Evolutionary conservation across 2,113 vertebrate species (phyloP).

Genomic region (Zootoca vivipara): DNA sequence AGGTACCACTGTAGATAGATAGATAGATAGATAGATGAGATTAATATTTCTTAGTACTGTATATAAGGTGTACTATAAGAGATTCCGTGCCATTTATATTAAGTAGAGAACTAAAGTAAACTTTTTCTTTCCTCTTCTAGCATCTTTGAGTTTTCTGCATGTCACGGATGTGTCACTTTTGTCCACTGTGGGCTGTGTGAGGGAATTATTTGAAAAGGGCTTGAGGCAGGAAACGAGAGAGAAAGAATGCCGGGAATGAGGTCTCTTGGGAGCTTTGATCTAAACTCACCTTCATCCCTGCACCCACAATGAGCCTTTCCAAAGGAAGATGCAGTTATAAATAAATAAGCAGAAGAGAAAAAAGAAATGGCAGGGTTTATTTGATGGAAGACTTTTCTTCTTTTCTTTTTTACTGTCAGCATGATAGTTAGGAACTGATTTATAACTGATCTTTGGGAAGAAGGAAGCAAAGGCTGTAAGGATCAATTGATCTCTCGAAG

Average conservation of each 20-base stretch:
- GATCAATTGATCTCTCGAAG: neutral
- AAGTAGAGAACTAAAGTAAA: neutral
- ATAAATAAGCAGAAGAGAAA: constrained; percentile 55
- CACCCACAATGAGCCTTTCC: constrained; percentile 39
- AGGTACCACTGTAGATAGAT: too few species aligned
- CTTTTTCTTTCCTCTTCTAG: constrained; percentile 8
- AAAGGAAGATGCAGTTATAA: constrained; percentile 60
- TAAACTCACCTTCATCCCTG: constrained; percentile 58
- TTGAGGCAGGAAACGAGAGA: constrained; percentile 19
- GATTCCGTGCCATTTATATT: neutral
- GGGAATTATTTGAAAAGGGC: constrained; percentile 39
- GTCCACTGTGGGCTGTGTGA: constrained; percentile 22
- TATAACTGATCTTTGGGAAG: constrained; percentile 50
- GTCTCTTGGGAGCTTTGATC: constrained; percentile 56
- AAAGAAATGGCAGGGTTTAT: constrained; percentile 31
- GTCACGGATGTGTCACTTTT: constrained; percentile 20
- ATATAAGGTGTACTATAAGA: neutral
- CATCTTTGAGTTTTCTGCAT: constrained; percentile 31
- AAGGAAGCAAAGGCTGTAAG: constrained; percentile 15
- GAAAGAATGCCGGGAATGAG: constrained; percentile 32
- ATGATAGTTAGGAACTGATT: constrained; percentile 48
- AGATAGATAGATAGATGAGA: too few species aligned
- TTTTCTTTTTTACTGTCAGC: constrained; percentile 48
- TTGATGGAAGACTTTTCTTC: constrained; percentile 22
- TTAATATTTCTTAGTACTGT: neutral